Conservation (phyloP, 1,140 invertebrate species). For the Stenopsyche tienmushanensis region DNA sequence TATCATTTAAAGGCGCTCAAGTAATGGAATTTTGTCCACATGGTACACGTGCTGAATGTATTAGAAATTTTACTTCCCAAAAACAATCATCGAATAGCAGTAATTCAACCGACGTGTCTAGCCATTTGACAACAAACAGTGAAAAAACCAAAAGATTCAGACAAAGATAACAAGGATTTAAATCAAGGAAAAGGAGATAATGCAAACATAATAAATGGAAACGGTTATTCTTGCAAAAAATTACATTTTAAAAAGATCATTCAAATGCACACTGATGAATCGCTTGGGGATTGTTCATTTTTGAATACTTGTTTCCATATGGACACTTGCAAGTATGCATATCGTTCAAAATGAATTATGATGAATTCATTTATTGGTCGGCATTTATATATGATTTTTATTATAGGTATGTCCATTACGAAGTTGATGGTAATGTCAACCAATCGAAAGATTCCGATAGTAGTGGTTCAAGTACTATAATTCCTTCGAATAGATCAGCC, state of each 20-base stretch:
- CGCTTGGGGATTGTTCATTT: slow-evolving; percentile 95
- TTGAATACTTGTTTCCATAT: slow-evolving; percentile 98
- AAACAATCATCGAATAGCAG: slow-evolving; percentile 44
- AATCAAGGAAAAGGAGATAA: neutral
- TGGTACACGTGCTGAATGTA: slow-evolving; percentile 89
- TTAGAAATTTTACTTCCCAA: slow-evolving; percentile 57
- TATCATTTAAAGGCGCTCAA: slow-evolving; percentile 66
- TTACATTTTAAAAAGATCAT: slow-evolving; percentile 98
- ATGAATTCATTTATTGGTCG: neutral
- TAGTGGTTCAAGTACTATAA: slow-evolving; percentile 34
- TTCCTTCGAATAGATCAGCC: neutral
- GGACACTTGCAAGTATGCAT: slow-evolving; percentile 89
- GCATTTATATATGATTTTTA: slow-evolving; percentile 15
- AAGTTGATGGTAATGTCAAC: slow-evolving; percentile 69
- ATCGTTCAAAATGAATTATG: neutral
- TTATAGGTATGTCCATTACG: slow-evolving; percentile 87
- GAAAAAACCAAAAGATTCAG: neutral
- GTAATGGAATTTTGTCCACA: slow-evolving; percentile 96
- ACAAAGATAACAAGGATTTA: neutral
- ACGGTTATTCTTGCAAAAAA: slow-evolving; percentile 69
- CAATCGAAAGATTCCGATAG: slow-evolving; percentile 39
- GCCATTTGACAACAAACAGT: neutral
- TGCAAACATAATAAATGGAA: neutral
- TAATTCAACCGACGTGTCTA: neutral
- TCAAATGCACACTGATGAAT: slow-evolving; percentile 94